A percentile compares a stretch with the other conserved stretches of the same genome.
phyloP scores from a whole-genome alignment of 2,797 vertebrate species.

The Tapirus indicus region DNA sequence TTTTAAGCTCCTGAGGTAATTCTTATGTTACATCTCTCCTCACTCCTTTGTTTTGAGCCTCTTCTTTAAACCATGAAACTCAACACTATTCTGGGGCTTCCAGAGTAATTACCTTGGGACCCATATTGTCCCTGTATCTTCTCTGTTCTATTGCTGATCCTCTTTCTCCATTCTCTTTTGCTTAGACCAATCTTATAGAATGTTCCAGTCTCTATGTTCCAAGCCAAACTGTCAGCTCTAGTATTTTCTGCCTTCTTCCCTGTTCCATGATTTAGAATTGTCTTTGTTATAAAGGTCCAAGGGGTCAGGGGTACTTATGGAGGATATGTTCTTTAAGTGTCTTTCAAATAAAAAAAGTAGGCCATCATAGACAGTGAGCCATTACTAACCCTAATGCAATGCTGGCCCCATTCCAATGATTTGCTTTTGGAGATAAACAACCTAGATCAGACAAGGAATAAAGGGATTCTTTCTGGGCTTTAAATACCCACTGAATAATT shows the following conservation, averaged over 20 bases:
- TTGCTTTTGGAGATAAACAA: constrained; percentile 68
- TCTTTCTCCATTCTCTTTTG: not conserved
- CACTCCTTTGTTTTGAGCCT: not conserved
- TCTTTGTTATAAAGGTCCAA: constrained; percentile 19
- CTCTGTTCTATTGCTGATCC: not conserved
- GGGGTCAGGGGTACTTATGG: not conserved
- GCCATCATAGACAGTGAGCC: constrained; percentile 42
- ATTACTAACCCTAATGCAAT: constrained; percentile 62
- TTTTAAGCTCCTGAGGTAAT: not conserved
- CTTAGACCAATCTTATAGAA: not conserved
- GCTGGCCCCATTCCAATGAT: constrained; percentile 54
- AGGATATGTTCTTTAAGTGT: constrained; percentile 56
- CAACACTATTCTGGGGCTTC: not conserved
- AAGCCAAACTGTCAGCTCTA: not conserved
- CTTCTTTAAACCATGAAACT: constrained; percentile 29
- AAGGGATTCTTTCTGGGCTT: constrained; percentile 19
- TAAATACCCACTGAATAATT: constrained; percentile 66
- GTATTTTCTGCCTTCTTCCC: not conserved
- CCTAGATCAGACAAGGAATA: constrained; percentile 61
- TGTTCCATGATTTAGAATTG: constrained; percentile 35
- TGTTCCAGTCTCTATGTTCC: not conserved
- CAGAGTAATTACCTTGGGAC: not conserved
- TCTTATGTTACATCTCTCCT: not conserved
- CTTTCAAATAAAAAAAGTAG: constrained; percentile 54
- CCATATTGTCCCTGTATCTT: not conserved